Percentiles rank a stretch among this genome's conserved stretches.
Conservation (phyloP, 2,797 vertebrate species). For the Clarias platycephalus region DNA sequence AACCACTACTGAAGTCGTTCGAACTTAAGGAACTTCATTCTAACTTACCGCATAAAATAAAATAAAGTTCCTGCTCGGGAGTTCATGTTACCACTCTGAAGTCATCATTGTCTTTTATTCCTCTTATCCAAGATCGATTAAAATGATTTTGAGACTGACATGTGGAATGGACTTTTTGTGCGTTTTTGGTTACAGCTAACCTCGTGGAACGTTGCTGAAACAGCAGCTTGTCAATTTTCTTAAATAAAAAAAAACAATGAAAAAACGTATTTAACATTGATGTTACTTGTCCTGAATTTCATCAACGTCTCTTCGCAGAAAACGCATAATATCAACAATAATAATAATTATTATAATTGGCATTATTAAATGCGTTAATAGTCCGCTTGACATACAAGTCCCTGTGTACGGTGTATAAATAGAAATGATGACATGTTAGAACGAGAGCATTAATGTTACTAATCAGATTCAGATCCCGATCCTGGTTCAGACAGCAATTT, state of each 20-base stretch:
- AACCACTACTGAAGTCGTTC: no score
- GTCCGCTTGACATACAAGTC: not conserved
- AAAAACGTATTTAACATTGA: no score
- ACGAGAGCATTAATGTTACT: not conserved
- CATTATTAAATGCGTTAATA: not conserved
- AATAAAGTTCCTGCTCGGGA: not conserved
- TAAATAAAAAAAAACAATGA: not conserved
- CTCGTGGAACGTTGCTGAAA: not conserved
- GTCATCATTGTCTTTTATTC: not conserved
- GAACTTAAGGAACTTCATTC: no score
- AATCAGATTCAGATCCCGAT: not conserved
- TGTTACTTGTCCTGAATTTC: not conserved
- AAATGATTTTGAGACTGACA: not conserved
- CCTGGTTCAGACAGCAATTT: not conserved
- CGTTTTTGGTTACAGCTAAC: not conserved
- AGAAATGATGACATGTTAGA: not conserved
- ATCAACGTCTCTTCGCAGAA: not conserved
- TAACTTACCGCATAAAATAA: no score
- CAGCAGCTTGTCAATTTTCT: not conserved
- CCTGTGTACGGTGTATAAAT: not conserved
- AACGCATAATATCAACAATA: not conserved
- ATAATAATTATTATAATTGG: not conserved
- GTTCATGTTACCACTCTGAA: not conserved
- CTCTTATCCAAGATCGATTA: not conserved
- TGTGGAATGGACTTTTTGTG: not conserved